These are phyloP conservation scores for Amphipoea lucens DNA, from an alignment of 2,888 invertebrate genomes.

Conservation along the genomic window DNA sequence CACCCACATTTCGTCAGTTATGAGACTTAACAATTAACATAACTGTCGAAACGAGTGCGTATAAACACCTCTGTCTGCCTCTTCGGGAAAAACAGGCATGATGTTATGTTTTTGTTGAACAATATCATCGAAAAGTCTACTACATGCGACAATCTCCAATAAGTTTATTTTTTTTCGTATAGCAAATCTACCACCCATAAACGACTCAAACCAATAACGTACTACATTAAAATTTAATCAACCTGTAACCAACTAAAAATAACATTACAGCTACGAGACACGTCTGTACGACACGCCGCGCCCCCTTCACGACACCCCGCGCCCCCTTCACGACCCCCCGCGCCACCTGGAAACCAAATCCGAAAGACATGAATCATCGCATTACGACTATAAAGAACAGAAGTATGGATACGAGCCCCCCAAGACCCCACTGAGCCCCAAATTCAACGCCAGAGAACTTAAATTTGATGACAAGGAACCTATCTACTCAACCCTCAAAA, in stretches of 20 bases:
- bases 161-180: neutral
- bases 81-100: neutral
- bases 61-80: neutral
- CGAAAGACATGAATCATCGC: conserved; percentile 80
- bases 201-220: conserved; percentile 32
- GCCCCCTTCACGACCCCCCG: conserved; percentile 86
- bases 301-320: conserved; percentile 81
- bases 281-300: conserved; percentile 89
- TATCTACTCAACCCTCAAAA: conserved; percentile 84
- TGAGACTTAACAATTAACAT: neutral
- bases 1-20: neutral
- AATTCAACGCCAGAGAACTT: conserved; percentile 88
- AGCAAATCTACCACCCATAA: conserved; percentile 7
- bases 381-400: conserved; percentile 79
- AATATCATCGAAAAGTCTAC: neutral
- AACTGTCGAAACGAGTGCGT: neutral
- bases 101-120: neutral
- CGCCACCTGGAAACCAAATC: conserved; percentile 81
- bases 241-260: conserved; percentile 71
- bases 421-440: conserved; percentile 86
- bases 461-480: conserved; percentile 87
- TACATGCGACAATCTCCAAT: neutral
- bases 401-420: conserved; percentile 83
- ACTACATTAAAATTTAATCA: conserved; percentile 29
- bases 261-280: conserved; percentile 88